Conservation (phyloP, 2,113 vertebrate genomes). For the Heloderma charlesbogerti region DNA sequence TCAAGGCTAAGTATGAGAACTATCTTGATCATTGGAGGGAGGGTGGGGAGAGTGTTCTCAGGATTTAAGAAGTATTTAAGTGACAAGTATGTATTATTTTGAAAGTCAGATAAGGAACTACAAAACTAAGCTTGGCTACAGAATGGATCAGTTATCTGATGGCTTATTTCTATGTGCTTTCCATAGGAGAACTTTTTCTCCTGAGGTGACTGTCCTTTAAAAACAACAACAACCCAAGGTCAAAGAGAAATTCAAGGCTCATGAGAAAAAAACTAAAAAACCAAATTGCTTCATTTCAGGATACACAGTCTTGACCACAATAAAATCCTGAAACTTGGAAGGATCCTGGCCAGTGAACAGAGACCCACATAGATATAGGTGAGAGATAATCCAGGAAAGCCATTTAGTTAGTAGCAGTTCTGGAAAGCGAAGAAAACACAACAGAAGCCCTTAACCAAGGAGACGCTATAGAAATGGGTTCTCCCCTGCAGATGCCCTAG, state of each 20-base stretch:
- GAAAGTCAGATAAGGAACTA: background rate
- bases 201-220: too few species aligned
- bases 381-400: background rate
- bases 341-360: background rate
- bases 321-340: background rate
- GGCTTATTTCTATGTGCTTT: background rate
- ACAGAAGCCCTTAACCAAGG: background rate
- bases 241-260: background rate
- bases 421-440: background rate
- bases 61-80: too few species aligned
- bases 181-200: background rate
- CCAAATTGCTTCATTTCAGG: constrained; percentile 9
- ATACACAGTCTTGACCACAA: background rate
- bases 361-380: background rate
- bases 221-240: background rate
- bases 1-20: background rate
- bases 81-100: background rate
- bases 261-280: background rate
- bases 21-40: background rate
- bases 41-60: background rate
- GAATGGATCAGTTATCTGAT: background rate
- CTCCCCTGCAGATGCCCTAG: too few species aligned
- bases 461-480: background rate
- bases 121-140: background rate
- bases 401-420: background rate